A percentile compares a stretch with the other conserved stretches of the same genome.
phyloP scores from a whole-genome alignment of 2,888 invertebrate genomes.

The Amorpha juglandis region DNA sequence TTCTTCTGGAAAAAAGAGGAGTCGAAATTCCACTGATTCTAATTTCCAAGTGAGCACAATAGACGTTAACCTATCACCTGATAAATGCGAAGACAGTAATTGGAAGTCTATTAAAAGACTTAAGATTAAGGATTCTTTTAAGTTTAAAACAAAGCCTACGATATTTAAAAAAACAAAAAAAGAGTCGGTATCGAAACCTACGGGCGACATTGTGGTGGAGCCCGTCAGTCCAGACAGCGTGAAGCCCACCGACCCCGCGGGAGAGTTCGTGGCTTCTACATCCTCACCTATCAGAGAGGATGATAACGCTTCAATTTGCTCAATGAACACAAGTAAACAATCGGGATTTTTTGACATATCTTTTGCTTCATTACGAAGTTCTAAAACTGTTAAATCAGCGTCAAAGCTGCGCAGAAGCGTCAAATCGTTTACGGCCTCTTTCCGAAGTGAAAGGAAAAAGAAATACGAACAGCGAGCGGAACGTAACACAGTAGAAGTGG shows the following conservation, averaged over 20 bases:
- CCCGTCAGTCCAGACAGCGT: conserved; percentile 72
- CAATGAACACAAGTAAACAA: conserved; percentile 78
- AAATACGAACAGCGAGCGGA: conserved; percentile 77
- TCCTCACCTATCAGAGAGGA: conserved; percentile 79
- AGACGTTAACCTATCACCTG: conserved; percentile 70
- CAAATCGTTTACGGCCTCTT: conserved; percentile 81
- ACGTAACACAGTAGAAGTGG: conserved; percentile 73
- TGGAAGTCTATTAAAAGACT: conserved; percentile 82
- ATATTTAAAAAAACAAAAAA: conserved; percentile 79
- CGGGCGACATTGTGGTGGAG: conserved; percentile 74
- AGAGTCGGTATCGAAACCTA: conserved; percentile 67
- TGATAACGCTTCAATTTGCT: conserved; percentile 75
- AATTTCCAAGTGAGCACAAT: conserved; percentile 74
- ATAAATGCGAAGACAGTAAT: conserved; percentile 77
- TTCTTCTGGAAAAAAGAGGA: conserved; percentile 79
- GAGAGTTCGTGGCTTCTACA: conserved; percentile 74
- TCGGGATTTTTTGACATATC: conserved; percentile 81
- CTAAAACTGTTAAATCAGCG: conserved; percentile 78
- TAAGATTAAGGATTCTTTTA: conserved; percentile 81
- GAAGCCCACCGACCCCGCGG: conserved; percentile 75
- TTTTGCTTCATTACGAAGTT: conserved; percentile 72
- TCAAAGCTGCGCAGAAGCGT: conserved; percentile 78
- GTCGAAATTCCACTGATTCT: conserved; percentile 79
- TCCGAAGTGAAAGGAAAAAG: conserved; percentile 80
- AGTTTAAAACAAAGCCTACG: conserved; percentile 78